phyloP scores from a whole-genome alignment of 2,797 vertebrate species.

The Enteromius radiatus region DNA sequence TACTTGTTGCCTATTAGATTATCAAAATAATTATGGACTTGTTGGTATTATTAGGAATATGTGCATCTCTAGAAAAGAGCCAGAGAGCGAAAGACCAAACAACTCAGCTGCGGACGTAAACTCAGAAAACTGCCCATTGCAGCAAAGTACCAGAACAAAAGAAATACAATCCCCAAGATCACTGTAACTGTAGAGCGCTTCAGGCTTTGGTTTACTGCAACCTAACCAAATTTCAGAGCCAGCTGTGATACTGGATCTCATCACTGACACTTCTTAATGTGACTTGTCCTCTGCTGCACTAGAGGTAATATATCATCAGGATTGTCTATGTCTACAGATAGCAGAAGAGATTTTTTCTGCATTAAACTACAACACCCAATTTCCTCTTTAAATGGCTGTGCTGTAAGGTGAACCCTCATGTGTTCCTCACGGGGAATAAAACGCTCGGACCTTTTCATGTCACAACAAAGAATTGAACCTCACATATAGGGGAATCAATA shows the following conservation, averaged over 20 bases:
- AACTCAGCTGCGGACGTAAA: slow-evolving; percentile 29
- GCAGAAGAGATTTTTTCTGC: slow-evolving; percentile 29
- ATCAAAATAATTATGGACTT: not conserved
- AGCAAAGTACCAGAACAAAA: slow-evolving; percentile 65
- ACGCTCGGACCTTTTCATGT: slow-evolving; percentile 8
- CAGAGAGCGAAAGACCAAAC: not conserved
- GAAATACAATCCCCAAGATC: slow-evolving; percentile 58
- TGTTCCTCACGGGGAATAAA: not conserved
- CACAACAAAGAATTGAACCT: not conserved
- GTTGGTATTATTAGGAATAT: not conserved
- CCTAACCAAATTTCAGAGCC: slow-evolving; percentile 52
- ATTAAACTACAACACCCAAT: slow-evolving; percentile 18
- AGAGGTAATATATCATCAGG: slow-evolving; percentile 43
- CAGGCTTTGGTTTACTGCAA: slow-evolving; percentile 56
- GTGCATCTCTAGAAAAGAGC: not conserved
- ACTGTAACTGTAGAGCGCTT: slow-evolving; percentile 58
- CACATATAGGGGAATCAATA: slow-evolving; percentile 33
- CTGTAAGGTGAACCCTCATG: slow-evolving; percentile 16
- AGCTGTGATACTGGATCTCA: slow-evolving; percentile 39
- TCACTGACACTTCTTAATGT: slow-evolving; percentile 44
- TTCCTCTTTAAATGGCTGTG: slow-evolving; percentile 17
- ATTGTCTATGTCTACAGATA: slow-evolving; percentile 39
- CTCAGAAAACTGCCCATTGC: slow-evolving; percentile 57
- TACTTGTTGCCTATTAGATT: not conserved
- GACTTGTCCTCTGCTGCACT: slow-evolving; percentile 52